Percentiles rank a stretch among this genome's conserved stretches.
phyloP scores from a whole-genome alignment of 1,140 invertebrate species.

The Ptiloglossa arizonensis region DNA sequence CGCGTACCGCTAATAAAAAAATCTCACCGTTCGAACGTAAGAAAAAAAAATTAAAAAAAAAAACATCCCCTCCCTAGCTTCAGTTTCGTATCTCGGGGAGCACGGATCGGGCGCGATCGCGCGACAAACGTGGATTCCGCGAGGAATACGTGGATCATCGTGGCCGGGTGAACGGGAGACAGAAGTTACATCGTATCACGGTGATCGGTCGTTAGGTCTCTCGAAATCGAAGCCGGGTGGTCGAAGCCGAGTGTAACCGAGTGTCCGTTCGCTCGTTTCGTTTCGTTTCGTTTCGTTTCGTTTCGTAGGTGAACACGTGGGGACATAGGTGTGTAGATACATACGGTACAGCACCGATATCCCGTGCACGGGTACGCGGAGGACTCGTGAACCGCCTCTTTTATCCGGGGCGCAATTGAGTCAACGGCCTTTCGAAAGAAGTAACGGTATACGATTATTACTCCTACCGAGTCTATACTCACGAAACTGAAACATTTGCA shows the following conservation, averaged over 20 bases:
- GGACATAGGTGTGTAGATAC: slow-evolving; percentile 21
- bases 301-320: slow-evolving; percentile 19
- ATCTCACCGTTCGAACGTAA: too few relatives aligned
- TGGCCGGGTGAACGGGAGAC: not conserved
- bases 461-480: slow-evolving; percentile 67
- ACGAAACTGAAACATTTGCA: slow-evolving; percentile 69
- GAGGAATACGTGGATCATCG: slow-evolving; percentile 6
- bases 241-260: not conserved
- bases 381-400: slow-evolving; percentile 64
- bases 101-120: not conserved
- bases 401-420: slow-evolving; percentile 68
- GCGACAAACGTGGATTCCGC: not conserved
- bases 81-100: too few relatives aligned
- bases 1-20: too few relatives aligned
- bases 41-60: too few relatives aligned
- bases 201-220: not conserved
- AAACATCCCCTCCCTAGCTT: too few relatives aligned
- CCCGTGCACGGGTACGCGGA: slow-evolving; percentile 41
- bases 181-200: not conserved
- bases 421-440: slow-evolving; percentile 67
- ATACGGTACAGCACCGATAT: slow-evolving; percentile 16
- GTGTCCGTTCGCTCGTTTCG: too few relatives aligned
- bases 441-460: slow-evolving; percentile 70
- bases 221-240: slow-evolving; percentile 17
- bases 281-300: too few relatives aligned